Evolutionary conservation across 2,888 invertebrate genomes (phyloP).

Genomic region (Lamellibrachia columna): DNA sequence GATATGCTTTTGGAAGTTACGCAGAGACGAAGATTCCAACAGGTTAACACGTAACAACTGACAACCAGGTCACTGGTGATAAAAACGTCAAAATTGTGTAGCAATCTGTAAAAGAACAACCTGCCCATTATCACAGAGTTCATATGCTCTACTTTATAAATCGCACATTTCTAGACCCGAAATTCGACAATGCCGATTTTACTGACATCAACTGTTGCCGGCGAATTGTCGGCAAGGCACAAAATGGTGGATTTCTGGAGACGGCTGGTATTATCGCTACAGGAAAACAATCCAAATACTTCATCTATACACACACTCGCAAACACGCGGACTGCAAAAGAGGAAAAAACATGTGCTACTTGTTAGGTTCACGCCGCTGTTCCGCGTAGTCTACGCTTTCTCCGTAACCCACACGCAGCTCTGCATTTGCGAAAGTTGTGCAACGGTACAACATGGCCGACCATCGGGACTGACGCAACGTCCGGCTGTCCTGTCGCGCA

Average conservation of each 20-base stretch:
- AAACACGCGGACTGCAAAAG: background rate
- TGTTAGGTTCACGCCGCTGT: background rate
- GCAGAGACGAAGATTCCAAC: background rate
- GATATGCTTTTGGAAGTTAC: background rate
- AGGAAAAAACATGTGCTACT: background rate
- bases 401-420: background rate
- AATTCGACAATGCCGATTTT: background rate
- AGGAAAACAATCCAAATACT: background rate
- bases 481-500: constrained; percentile 3
- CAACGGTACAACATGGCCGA: background rate
- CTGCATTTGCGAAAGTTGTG: constrained; percentile 9
- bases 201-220: background rate
- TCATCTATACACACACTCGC: constrained; percentile 5
- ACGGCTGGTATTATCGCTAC: constrained; percentile 3
- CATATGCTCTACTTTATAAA: background rate
- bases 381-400: background rate
- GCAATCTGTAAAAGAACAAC: constrained; percentile 10
- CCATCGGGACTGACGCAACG: background rate
- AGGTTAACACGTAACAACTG: background rate
- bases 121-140: background rate
- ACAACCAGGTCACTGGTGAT: background rate
- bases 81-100: background rate
- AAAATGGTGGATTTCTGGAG: background rate
- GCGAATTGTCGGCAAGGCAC: background rate
- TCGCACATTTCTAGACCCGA: background rate